Evolutionary conservation across 1,140 invertebrate species (phyloP).

Genomic region (Halotydeus destructor): DNA sequence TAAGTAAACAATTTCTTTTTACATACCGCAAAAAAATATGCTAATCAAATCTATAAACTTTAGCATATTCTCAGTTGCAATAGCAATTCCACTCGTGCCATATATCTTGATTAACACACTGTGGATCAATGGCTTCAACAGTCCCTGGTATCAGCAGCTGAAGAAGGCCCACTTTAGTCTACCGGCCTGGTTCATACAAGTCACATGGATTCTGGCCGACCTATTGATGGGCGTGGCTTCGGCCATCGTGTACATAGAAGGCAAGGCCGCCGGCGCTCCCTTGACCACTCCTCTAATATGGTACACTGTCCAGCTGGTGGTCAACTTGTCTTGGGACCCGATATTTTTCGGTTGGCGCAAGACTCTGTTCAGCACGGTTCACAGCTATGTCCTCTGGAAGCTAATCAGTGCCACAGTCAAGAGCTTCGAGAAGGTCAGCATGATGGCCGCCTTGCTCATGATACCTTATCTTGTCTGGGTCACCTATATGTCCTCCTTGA

Average conservation of each 20-base stretch:
- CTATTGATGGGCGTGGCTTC: conserved; percentile 78
- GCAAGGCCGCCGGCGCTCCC: conserved; percentile 40
- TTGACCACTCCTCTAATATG: conserved; percentile 41
- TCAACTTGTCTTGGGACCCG: conserved; percentile 71
- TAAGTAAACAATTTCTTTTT: no score
- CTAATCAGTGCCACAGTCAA: conserved; percentile 38
- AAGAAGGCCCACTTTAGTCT: no score
- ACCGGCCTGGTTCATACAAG: no score
- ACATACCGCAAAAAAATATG: no score
- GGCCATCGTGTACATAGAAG: conserved; percentile 54
- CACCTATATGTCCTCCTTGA: conserved; percentile 41
- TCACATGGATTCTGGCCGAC: no score
- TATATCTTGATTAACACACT: no score
- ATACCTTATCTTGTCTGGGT: conserved; percentile 57
- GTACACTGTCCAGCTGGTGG: conserved; percentile 47
- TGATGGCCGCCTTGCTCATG: conserved; percentile 42
- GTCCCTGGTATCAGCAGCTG: no score
- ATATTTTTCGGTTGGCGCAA: conserved; percentile 56
- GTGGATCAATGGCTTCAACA: no score
- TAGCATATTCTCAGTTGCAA: no score
- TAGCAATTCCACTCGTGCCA: no score
- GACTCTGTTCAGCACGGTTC: conserved; percentile 48
- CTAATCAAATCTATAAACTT: no score
- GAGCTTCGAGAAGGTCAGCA: conserved; percentile 43
- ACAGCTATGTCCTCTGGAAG: conserved; percentile 38